Conservation (phyloP, 2,888 invertebrate species). For the Pristionchus exspectatus region DNA sequence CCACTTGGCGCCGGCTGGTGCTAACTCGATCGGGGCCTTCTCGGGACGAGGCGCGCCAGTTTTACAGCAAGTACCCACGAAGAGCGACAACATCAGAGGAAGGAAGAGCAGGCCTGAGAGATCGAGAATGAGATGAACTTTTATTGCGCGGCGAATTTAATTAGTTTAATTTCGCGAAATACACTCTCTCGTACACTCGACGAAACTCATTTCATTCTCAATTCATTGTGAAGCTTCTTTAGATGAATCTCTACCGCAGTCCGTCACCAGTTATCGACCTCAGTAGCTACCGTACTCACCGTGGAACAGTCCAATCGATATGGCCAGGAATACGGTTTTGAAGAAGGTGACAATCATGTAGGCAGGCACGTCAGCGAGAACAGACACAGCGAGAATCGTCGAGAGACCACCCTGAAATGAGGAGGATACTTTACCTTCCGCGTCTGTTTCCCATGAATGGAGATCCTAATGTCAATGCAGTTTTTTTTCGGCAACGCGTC, state of each 20-base stretch:
- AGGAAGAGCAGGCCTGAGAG: constrained; percentile 85
- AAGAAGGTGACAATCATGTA: constrained; percentile 96
- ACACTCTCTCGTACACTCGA: no score
- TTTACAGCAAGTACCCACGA: constrained; percentile 66
- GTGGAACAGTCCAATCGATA: constrained; percentile 84
- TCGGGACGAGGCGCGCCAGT: neutral
- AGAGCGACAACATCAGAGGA: constrained; percentile 82
- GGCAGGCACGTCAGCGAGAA: constrained; percentile 90
- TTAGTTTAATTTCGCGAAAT: neutral
- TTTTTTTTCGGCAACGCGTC: no score
- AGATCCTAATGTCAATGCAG: neutral
- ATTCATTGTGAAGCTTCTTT: no score
- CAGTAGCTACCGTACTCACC: constrained; percentile 82
- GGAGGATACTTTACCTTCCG: neutral
- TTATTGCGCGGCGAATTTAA: neutral
- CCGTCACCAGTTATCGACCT: neutral
- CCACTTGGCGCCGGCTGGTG: neutral
- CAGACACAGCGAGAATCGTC: constrained; percentile 91
- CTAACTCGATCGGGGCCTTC: constrained; percentile 41
- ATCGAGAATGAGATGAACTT: no score
- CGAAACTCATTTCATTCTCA: no score
- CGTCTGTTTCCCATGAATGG: no score
- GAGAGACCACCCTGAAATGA: constrained; percentile 82
- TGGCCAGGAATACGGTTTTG: constrained; percentile 84
- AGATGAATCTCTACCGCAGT: neutral